phyloP scores from a whole-genome alignment of 2,113 vertebrate genomes.

The Pampusana beccarii region DNA sequence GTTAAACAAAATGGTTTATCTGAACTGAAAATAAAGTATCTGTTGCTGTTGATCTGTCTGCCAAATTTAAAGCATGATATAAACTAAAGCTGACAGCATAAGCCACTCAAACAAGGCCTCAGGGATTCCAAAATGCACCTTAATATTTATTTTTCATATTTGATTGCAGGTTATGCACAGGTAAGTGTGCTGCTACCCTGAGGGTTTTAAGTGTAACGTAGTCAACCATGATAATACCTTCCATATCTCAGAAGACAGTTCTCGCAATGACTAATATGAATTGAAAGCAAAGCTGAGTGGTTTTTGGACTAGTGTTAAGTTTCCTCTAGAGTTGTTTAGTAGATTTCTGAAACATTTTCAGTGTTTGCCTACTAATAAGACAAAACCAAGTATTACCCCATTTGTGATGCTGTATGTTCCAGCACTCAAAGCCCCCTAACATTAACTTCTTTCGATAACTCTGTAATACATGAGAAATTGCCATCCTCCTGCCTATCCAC shows the following conservation, averaged over 20 bases:
- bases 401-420: neutral
- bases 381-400: neutral
- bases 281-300: slow-evolving; percentile 47
- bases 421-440: neutral
- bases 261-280: slow-evolving; percentile 44
- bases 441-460: neutral
- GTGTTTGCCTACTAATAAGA: neutral
- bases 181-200: slow-evolving; percentile 64
- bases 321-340: slow-evolving; percentile 5
- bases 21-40: slow-evolving; percentile 46
- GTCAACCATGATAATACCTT: slow-evolving; percentile 68
- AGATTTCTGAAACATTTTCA: neutral
- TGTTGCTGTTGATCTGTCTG: slow-evolving; percentile 27
- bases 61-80: slow-evolving; percentile 61
- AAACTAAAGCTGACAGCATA: slow-evolving; percentile 55
- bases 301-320: slow-evolving; percentile 6
- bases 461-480: neutral
- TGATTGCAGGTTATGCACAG: slow-evolving; percentile 67
- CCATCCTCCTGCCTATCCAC: neutral
- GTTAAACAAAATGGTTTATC: slow-evolving; percentile 51
- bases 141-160: slow-evolving; percentile 72
- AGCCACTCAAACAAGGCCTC: slow-evolving; percentile 59
- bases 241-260: slow-evolving; percentile 27
- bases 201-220: slow-evolving; percentile 67
- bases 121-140: slow-evolving; percentile 56